Evolutionary conservation across 35 echinoderm and acorn worm species (phyloP), one percentile per base, ranked within the genome.

Genomic region (Diadema setosum): DNA sequence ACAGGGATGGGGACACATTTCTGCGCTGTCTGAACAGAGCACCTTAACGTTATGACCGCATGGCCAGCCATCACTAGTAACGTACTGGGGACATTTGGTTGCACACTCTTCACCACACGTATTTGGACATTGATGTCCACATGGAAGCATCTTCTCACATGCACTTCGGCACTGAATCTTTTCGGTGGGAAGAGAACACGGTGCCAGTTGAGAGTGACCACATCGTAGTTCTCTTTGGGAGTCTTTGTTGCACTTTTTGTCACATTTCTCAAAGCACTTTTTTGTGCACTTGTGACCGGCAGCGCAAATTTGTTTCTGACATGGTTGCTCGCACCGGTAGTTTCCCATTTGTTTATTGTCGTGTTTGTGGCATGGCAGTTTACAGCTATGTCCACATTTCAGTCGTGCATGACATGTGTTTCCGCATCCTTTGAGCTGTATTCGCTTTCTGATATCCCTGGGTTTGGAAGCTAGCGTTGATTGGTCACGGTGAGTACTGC

Each of bases 381-480:
- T 81, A 85, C 92, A 94, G 16, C 44, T 80, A 65, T 94, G 92
- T 1, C 92, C 87, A 81, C 92, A 94, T 16, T 52, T 41, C 46
- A 94, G 75, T 27, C 86, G 80, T 33, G 60, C 80, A 8, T 25
- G 32, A 85, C 92, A 94, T 12, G 58, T 63, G 27, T 27, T 26
- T 18, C 40, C 30, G 48, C 92, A 94, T 85, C 92, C 92, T 21
- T 87, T 87, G 46, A 69, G 59, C 42, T 81, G 87, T 9, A 88
- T 65, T 41, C 73, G 63, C 42, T 44, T 44, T 24, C 65, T 58
- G 46, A 94, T 90, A 75, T 94, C 92, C 16, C 11, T 21, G 29
- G 80, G 16, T 27, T 44, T 32, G 2, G 65, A 65, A 49, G 70
- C 87, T 25, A 58, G 31, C 14, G 46, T 76, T 16, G 42, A 41